These are phyloP conservation scores for Tupaia chinensis DNA, from an alignment of 2,113 vertebrate species.

Conservation along the genomic window DNA sequence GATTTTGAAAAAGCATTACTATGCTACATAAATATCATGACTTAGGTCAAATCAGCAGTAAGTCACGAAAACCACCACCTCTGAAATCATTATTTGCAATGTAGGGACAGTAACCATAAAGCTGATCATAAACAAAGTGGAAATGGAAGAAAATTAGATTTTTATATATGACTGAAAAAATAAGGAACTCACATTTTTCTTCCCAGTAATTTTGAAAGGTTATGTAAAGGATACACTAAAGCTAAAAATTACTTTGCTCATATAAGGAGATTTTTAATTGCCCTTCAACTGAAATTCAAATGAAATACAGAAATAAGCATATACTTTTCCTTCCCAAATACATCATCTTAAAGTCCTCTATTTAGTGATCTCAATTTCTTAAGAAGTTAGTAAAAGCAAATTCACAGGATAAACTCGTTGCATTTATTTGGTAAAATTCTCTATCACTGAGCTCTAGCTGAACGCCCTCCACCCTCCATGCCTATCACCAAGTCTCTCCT, in stretches of 20 bases:
- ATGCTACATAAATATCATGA: not conserved
- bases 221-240: conserved; percentile 9
- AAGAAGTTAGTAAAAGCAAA: conserved; percentile 22
- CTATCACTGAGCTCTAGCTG: not conserved
- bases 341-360: conserved; percentile 22
- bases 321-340: conserved; percentile 39
- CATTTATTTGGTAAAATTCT: not conserved
- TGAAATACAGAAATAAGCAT: conserved; percentile 53
- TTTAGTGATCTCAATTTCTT: conserved; percentile 15
- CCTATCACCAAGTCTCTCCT: not conserved
- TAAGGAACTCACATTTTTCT: conserved; percentile 4
- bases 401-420: not conserved
- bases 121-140: not conserved
- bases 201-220: not conserved
- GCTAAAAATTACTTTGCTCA: conserved; percentile 48
- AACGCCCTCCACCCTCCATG: not conserved
- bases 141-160: conserved; percentile 3
- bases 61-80: not conserved
- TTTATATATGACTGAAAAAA: conserved; percentile 2
- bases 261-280: conserved; percentile 53
- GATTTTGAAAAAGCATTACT: not conserved
- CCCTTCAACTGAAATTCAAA: conserved; percentile 50
- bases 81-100: not conserved
- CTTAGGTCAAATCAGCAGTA: not conserved
- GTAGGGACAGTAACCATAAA: not conserved